A percentile compares a stretch with the other conserved stretches of the same genome.
phyloP scores from a whole-genome alignment of 2,113 vertebrate species.

The Bostrychus sinensis region DNA sequence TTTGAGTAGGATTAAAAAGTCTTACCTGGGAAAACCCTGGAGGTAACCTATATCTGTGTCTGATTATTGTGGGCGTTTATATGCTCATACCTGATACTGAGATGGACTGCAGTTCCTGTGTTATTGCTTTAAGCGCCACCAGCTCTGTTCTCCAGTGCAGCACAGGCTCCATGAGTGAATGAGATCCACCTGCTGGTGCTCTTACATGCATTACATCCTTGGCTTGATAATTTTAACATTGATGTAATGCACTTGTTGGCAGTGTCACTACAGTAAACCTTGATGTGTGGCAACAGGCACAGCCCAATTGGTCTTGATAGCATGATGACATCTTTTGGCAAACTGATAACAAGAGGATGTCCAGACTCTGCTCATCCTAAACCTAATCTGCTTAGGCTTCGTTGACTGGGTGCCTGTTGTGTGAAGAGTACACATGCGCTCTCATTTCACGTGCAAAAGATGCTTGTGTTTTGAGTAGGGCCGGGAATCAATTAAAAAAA shows the following conservation, averaged over 20 bases:
- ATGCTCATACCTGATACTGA: too few relatives aligned
- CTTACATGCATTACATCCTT: constrained; percentile 33
- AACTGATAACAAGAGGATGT: constrained; percentile 62
- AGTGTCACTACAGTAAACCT: constrained; percentile 56
- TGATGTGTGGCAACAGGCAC: constrained; percentile 35
- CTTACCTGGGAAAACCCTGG: too few relatives aligned
- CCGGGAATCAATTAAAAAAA: too few relatives aligned
- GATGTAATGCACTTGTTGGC: constrained; percentile 60
- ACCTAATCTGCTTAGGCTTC: not conserved
- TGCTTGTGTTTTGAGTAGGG: too few relatives aligned
- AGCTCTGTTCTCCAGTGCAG: not conserved
- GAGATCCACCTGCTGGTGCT: constrained; percentile 22
- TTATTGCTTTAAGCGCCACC: constrained; percentile 1
- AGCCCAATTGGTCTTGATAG: constrained; percentile 62
- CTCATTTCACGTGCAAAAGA: not conserved
- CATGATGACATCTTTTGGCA: constrained; percentile 65
- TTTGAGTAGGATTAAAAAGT: too few relatives aligned
- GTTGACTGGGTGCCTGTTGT: constrained; percentile 7
- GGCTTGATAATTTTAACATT: constrained; percentile 44
- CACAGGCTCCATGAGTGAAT: constrained; percentile 22
- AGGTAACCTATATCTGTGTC: too few relatives aligned
- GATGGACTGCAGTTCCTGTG: constrained; percentile 21
- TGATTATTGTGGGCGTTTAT: too few relatives aligned
- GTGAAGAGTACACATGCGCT: too few relatives aligned
- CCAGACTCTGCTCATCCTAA: constrained; percentile 24